Evolutionary conservation across 2,797 vertebrate species (phyloP).

Genomic region (Karalla daura): DNA sequence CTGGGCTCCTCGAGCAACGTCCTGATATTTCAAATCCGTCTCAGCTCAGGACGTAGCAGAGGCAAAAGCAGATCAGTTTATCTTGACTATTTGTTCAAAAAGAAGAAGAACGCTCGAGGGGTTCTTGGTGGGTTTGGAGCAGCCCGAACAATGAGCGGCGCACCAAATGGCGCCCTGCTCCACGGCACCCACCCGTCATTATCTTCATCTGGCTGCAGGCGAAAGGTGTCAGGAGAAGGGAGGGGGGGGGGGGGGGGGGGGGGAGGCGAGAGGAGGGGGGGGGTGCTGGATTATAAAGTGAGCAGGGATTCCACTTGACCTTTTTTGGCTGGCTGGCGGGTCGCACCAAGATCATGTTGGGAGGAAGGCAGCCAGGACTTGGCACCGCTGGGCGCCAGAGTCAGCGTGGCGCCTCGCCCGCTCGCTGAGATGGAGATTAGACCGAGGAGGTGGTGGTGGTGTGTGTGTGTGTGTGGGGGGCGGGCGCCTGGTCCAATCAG

Average conservation of each 20-base stretch:
- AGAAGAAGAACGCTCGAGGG: not conserved
- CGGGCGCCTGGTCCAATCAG: not conserved
- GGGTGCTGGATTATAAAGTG: constrained; percentile 46
- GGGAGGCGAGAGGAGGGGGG: no score
- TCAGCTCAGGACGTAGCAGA: no score
- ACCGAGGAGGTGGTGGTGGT: not conserved
- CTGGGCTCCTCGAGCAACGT: no score
- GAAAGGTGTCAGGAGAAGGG: constrained; percentile 24
- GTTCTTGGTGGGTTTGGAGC: not conserved
- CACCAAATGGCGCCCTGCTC: constrained; percentile 19
- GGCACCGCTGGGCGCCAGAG: constrained; percentile 56
- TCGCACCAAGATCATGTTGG: constrained; percentile 31
- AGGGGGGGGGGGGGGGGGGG: constrained; percentile 21
- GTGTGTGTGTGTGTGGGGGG: constrained; percentile 6
- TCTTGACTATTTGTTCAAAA: not conserved
- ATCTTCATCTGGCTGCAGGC: constrained; percentile 4
- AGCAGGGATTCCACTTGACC: constrained; percentile 62
- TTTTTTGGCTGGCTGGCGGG: constrained; percentile 48
- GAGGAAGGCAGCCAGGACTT: constrained; percentile 51
- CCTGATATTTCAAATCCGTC: no score
- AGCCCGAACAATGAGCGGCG: constrained; percentile 18
- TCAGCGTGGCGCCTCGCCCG: constrained; percentile 39
- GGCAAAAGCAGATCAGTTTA: not conserved
- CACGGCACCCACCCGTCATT: constrained; percentile 1
- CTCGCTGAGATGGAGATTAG: constrained; percentile 48